These are phyloP conservation scores for Mantis religiosa DNA, from an alignment of 2,888 invertebrate genomes.

Conservation along the genomic window DNA sequence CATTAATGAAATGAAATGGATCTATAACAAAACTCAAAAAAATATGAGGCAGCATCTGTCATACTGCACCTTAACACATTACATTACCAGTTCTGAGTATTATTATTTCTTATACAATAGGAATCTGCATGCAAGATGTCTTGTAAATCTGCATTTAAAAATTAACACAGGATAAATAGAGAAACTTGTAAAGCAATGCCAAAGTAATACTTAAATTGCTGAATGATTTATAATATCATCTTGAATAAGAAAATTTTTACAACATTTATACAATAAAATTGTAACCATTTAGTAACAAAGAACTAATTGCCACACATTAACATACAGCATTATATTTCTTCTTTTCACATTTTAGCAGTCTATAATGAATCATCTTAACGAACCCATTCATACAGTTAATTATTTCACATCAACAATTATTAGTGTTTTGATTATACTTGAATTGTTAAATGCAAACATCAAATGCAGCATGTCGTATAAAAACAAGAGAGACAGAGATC, in stretches of 20 bases:
- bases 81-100: neutral
- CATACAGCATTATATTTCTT: neutral
- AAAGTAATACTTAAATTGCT: neutral
- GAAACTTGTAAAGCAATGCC: neutral
- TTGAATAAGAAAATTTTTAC: neutral
- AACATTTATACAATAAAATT: slow-evolving; percentile 5
- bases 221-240: neutral
- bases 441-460: neutral
- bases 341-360: neutral
- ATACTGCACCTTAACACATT: neutral
- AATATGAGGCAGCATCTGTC: neutral
- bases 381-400: neutral
- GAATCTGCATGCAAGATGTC: neutral
- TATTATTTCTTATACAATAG: neutral
- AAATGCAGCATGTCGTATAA: neutral
- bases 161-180: neutral
- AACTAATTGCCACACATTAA: neutral
- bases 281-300: slow-evolving; percentile 1
- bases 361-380: neutral
- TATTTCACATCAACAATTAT: neutral
- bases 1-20: neutral
- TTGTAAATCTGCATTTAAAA: neutral
- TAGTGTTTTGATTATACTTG: neutral
- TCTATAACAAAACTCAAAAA: neutral
- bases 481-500: neutral